Base-by-base conservation (phyloP, 2,797 vertebrate genomes). In the Sardinella longiceps region DNA sequence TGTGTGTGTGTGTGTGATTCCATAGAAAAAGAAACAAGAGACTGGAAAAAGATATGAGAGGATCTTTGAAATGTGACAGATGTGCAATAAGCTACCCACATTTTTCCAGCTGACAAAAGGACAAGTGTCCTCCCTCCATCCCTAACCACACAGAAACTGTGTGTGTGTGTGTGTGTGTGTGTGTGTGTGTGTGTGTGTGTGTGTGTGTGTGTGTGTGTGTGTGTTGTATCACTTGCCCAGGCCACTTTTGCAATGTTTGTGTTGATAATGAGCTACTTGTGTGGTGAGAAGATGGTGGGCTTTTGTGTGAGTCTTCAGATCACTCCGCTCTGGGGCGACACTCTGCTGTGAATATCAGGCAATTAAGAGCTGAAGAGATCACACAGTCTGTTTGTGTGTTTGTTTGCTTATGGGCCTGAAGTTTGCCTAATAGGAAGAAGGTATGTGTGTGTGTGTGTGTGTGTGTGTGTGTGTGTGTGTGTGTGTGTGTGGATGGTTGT, bases 261-360 rank as follows among this genome's bases (percentile, higher is more conserved):
- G 70, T 77, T 77, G 37, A 20, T 77, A 77, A 77, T 77, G 70
- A 77, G 70, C 33, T 77, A 43, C 70, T 77, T 39, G 70, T 77
- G 70, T 77, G 70, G 70, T 43, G 70, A 77, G 70, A 77, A 43
- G 37, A 77, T 77, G 70, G 37, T 2, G 33, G 33, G 15, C 70
- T 77, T 77, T 77, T 77, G 70, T 77, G 28, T 77, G 70, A 23
- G 33, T 28, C 58, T 60, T 63, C 60, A 63, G 60, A 63, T 63
- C 60, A 30, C 63, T 3, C 63, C 30, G 3, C 63, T 70, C 63
- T 70, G 5, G 6, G 37, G 23, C 18, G 20, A 77, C 37, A 77
- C 70, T 23, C 37, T 77, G 37, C 70, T 77, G 70, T 77, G 70
- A 77, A 77, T 77, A 77, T 39, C 15, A 43, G 33, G 15, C 37